Evolutionary conservation across 2,797 vertebrate species (phyloP).

Genomic region (Muscicapa striata): DNA sequence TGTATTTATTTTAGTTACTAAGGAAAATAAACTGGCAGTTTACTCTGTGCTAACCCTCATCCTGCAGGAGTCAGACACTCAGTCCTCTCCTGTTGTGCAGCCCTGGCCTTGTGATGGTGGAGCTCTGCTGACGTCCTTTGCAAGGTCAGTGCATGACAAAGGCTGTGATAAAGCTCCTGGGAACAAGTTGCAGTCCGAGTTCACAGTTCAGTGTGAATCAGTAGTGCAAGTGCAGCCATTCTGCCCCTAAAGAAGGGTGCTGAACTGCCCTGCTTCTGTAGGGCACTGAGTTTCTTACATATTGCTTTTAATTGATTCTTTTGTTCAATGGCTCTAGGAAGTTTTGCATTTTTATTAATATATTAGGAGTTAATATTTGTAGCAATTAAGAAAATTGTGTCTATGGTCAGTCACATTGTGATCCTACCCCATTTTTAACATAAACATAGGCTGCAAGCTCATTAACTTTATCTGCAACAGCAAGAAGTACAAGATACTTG

Average conservation of each 20-base stretch:
- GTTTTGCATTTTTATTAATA: neutral
- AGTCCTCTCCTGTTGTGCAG: neutral
- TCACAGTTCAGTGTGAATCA: neutral
- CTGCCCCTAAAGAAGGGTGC: neutral
- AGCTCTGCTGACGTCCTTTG: neutral
- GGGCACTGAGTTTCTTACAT: neutral
- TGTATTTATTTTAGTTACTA: neutral
- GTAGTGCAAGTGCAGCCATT: neutral
- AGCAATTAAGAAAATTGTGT: neutral
- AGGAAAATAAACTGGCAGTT: neutral
- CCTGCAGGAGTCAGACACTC: neutral
- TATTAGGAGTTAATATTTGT: neutral
- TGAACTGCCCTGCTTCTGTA: neutral
- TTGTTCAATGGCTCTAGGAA: neutral
- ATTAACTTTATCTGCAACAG: neutral
- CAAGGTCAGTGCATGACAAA: neutral
- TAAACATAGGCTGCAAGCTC: neutral
- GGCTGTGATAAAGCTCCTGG: neutral
- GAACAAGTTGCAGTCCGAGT: accelerated
- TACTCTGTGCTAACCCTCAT: neutral
- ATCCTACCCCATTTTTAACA: neutral
- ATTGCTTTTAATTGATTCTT: neutral
- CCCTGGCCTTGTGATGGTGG: neutral
- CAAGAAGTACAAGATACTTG: neutral
- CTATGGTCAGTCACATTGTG: neutral